phyloP scores from a whole-genome alignment of 2,113 vertebrate genomes.

The Antigone vipio region DNA sequence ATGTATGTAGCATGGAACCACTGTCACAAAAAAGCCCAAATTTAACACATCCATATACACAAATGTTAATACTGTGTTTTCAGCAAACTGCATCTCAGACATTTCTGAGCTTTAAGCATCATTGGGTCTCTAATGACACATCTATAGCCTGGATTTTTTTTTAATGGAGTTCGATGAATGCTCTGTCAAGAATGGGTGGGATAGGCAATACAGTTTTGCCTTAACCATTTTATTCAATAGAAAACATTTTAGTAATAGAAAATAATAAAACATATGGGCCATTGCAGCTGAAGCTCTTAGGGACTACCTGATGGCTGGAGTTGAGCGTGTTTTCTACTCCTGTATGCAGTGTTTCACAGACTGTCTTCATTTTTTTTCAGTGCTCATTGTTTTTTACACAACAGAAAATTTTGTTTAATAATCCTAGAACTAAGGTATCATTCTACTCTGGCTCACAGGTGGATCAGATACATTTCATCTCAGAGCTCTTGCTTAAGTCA shows the following conservation, averaged over 20 bases:
- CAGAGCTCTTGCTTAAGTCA: neutral
- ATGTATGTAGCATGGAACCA: neutral
- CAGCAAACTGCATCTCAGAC: neutral
- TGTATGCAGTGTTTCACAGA: neutral
- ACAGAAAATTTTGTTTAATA: neutral
- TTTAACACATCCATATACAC: neutral
- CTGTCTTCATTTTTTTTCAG: neutral
- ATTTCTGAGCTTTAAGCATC: neutral
- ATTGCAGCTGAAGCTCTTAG: neutral
- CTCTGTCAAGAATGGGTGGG: neutral
- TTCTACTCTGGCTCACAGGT: neutral
- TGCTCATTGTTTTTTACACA: neutral
- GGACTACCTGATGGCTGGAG: neutral
- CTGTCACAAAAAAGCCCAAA: neutral
- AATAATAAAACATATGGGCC: neutral
- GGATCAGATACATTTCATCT: neutral
- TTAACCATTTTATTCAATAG: neutral
- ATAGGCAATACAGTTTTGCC: neutral
- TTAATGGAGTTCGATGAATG: neutral
- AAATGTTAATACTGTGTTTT: neutral
- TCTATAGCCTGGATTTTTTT: neutral
- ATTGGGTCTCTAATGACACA: neutral
- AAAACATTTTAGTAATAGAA: conserved; percentile 13
- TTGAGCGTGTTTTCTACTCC: neutral
- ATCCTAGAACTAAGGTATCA: neutral